Evolutionary conservation across 2,113 vertebrate genomes (phyloP), one percentile per base, ranked within the genome.

Genomic region (Boulengeromyrus knoepffleri): DNA sequence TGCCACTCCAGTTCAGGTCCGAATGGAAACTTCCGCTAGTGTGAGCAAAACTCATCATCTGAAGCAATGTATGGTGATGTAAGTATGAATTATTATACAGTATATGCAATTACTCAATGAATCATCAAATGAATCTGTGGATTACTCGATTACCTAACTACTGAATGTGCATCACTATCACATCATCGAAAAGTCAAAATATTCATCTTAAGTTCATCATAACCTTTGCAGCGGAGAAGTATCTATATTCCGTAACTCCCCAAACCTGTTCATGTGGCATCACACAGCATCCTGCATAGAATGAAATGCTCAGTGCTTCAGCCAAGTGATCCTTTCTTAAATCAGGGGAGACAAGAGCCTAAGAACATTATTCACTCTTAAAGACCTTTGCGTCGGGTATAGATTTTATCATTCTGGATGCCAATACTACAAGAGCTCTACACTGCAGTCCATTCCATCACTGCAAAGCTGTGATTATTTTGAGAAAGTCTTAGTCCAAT

Each of bases 351-450:
- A 50, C n/a, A 36, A 17, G 49, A n/a, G 31, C 13, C 2, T 87
- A 87, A 21, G 24, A 56, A 27, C 50, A 39, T 56, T 19, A 86
- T 87, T 56, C 47, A 36, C 13, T 39, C 6, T 86, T 86, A 87
- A 87, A 17, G 85, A 87, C n/a, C 49, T 53, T 87, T 87, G 27
- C 56, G 85, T 56, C 49, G 1, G 24, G 50, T 53, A 53, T 53
- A 87, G 27, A 86, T 86, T 52, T 86, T 47, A 87, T 87, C 46
- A 56, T 53, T 87, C 50, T 19, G n/a, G 50, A 87, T 56, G 27
- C 31, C 85, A 53, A 56, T 87, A 53, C 31, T 87, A 56, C 85
- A 87, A 87, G 85, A 50, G 5, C 5, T 56, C 13, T 36, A 87
- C 49, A 36, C 85, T 19, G 74, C 36, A 17, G 36, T 42, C 74